These are phyloP conservation scores for Calonectris borealis DNA, from an alignment of 2,113 vertebrate species.

Conservation along the genomic window DNA sequence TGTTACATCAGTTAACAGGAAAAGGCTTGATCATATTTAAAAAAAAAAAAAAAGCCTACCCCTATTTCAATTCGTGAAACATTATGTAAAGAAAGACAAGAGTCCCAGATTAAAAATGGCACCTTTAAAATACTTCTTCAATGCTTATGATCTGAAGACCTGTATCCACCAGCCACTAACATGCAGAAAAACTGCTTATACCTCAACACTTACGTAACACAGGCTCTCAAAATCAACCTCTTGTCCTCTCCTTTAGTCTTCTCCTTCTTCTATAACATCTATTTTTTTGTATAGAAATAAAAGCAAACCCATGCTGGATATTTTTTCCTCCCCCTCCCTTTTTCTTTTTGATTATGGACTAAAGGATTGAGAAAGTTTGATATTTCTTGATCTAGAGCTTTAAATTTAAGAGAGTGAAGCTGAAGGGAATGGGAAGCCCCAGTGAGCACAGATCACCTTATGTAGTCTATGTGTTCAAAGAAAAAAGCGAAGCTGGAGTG, in stretches of 20 bases:
- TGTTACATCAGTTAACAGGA: background rate
- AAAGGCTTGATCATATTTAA: background rate
- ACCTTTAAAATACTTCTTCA: background rate
- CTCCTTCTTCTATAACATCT: background rate
- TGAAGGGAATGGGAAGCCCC: background rate
- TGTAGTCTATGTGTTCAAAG: background rate
- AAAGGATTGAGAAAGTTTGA: background rate
- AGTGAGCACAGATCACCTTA: background rate
- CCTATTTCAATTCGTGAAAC: background rate
- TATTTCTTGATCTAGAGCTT: background rate
- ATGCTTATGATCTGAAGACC: background rate
- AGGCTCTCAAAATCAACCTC: background rate
- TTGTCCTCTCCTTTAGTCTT: background rate
- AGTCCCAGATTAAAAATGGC: background rate
- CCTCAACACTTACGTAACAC: background rate
- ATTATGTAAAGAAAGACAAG: fast-evolving
- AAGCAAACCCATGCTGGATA: background rate
- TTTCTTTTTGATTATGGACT: background rate
- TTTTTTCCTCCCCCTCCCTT: background rate
- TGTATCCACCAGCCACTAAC: background rate
- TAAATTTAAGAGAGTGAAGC: background rate
- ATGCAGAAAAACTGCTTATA: background rate
- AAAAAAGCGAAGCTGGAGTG: background rate
- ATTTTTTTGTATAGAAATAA: background rate
- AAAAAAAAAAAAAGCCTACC: background rate